These are phyloP conservation scores for Thripadectes ignobilis DNA, from an alignment of 2,797 vertebrate genomes.

Conservation along the genomic window DNA sequence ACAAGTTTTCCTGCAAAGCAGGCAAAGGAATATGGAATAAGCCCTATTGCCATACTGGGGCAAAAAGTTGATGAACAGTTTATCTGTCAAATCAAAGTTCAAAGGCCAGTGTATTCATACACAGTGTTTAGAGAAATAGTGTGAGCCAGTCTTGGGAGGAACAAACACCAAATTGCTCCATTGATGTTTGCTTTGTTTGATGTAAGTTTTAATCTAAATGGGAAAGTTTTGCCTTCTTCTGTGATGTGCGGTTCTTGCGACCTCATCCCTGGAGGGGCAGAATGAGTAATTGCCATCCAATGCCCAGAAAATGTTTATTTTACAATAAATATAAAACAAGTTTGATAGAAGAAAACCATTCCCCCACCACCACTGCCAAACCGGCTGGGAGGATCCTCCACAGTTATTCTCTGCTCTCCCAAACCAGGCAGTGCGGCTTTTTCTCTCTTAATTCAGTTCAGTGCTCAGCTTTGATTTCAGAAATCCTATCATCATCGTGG, in stretches of 20 bases:
- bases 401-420: conserved; percentile 43
- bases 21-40: neutral
- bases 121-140: neutral
- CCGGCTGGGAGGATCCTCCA: neutral
- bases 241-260: neutral
- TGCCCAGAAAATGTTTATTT: conserved; percentile 58
- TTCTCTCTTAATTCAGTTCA: conserved; percentile 66
- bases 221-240: conserved; percentile 39
- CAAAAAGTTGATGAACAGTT: neutral
- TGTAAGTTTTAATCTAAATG: conserved; percentile 48
- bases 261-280: conserved; percentile 20
- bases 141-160: neutral
- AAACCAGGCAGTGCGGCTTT: neutral
- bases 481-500: conserved; percentile 64
- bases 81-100: conserved; percentile 10
- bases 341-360: conserved; percentile 53
- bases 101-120: neutral
- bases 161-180: neutral
- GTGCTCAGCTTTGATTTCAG: conserved; percentile 65
- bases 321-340: conserved; percentile 55
- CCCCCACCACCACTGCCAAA: neutral
- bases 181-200: conserved; percentile 29
- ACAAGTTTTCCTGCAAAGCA: neutral
- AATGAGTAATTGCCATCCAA: conserved; percentile 2
- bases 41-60: neutral